These are phyloP conservation scores for Perccottus glenii DNA, from an alignment of 2,113 vertebrate genomes.

Conservation along the genomic window DNA sequence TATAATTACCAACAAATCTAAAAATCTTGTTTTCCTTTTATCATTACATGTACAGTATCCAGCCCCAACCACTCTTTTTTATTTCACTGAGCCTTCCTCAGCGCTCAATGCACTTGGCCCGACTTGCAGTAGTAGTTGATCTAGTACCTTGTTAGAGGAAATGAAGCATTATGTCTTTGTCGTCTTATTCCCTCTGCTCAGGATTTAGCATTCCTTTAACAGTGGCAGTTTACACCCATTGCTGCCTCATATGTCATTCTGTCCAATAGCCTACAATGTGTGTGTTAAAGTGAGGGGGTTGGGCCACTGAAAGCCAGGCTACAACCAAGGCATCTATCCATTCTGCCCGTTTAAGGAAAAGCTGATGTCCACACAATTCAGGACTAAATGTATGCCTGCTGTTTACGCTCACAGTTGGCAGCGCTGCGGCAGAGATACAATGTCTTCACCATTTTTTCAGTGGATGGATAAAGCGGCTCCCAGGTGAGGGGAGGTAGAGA, in stretches of 20 bases:
- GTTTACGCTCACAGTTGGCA: not conserved
- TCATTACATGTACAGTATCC: slow-evolving; percentile 8
- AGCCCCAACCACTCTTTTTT: slow-evolving; percentile 3
- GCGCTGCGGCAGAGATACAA: not conserved
- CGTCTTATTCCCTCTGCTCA: slow-evolving; percentile 73
- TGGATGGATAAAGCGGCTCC: slow-evolving; percentile 26
- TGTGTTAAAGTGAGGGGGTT: slow-evolving; percentile 7
- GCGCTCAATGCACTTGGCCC: slow-evolving; percentile 26
- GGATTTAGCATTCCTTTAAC: slow-evolving; percentile 82
- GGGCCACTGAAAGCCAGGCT: slow-evolving; percentile 24
- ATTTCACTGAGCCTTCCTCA: slow-evolving; percentile 5
- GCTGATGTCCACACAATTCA: slow-evolving; percentile 44
- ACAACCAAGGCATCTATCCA: slow-evolving; percentile 36
- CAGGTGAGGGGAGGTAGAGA: slow-evolving; percentile 7
- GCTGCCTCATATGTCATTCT: slow-evolving; percentile 78
- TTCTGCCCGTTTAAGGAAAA: slow-evolving; percentile 56
- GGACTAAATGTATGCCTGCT: slow-evolving; percentile 33
- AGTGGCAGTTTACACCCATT: slow-evolving; percentile 77
- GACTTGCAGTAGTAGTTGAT: slow-evolving; percentile 46
- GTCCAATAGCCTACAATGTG: slow-evolving; percentile 18
- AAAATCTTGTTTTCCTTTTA: too few relatives aligned
- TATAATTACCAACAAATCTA: not conserved
- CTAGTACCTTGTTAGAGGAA: slow-evolving; percentile 72
- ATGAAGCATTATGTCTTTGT: slow-evolving; percentile 76
- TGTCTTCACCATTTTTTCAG: slow-evolving; percentile 31